These are phyloP conservation scores for Turnix velox DNA, from an alignment of 2,113 vertebrate species.

Conservation along the genomic window DNA sequence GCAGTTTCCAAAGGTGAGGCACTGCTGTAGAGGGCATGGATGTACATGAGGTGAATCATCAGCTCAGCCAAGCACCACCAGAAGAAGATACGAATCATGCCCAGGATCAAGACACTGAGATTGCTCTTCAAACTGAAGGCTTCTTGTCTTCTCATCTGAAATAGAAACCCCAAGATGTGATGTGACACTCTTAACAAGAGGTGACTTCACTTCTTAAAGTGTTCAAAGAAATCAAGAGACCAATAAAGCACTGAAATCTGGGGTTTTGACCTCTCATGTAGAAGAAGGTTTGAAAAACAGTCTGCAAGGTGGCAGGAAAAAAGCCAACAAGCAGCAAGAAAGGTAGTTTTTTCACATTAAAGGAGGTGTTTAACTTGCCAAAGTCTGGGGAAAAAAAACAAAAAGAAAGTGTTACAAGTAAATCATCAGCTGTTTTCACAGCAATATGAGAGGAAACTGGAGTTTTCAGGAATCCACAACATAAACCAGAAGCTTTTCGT, in stretches of 20 bases:
- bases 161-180: neutral
- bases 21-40: constrained; percentile 87
- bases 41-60: constrained; percentile 91
- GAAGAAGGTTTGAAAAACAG: neutral
- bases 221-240: neutral
- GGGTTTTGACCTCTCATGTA: neutral
- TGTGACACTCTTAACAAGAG: neutral
- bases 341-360: neutral
- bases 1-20: constrained; percentile 80
- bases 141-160: constrained; percentile 79
- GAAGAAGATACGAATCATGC: constrained; percentile 77
- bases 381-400: neutral
- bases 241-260: neutral
- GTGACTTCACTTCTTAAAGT: neutral
- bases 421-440: neutral
- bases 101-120: constrained; percentile 50
- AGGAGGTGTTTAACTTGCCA: neutral
- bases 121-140: constrained; percentile 34
- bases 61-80: constrained; percentile 91
- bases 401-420: neutral
- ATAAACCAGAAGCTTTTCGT: neutral
- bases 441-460: neutral
- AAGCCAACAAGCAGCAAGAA: neutral
- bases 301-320: neutral
- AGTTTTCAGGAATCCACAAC: neutral